Base-by-base conservation (phyloP, 2,888 invertebrate species). In the Uloborus plumipes region DNA sequence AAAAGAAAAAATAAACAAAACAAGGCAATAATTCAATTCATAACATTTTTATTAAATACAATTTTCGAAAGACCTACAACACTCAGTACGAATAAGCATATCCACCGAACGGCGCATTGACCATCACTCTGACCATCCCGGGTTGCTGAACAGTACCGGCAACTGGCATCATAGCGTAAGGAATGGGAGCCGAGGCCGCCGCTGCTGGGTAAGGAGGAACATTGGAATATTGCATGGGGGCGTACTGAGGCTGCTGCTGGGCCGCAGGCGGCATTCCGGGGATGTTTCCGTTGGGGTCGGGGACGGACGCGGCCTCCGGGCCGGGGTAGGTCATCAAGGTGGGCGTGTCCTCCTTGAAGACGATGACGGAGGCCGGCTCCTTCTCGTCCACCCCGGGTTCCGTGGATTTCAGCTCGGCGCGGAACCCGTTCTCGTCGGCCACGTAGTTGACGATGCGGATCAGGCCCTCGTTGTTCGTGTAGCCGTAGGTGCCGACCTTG, bases 361-460 rank as follows among this genome's bases (percentile, higher is more conserved):
- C 72, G 39, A 83, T 83, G 58, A 83, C 82, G 0, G 82, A 83
- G 4, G 82, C 77, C 4, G 82, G 82, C 15, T 83, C 82, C 49
- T 22, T 66, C 61, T 77, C 77, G 39, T 71, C 82, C 11, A 77
- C 77, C 0, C 82, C 82, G 16, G 77, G 82, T 53, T 83, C 82
- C 16, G 82, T 82, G 31, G 82, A 83, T 59, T 83, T 83, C 26
- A 83, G 70, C n/a, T 83, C 82, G 7, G 85, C 85, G 1, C 85
- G 72, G 73, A 81, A 85, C 15, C 85, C 85, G 49, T 76, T 81
- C 50, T 81, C 85, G 67, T 85, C 85, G 18, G 85, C 85, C 16
- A 85, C 84, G 65, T 85, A 85, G 69, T 85, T 82, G 64, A 85
- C 85, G 71, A 85, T 77, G 47, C 85, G 74, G 50, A 81, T 74